Evolutionary conservation across 1,140 invertebrate genomes (phyloP), one percentile per base, ranked within the genome.

Genomic region (Pogonomyrmex barbatus): DNA sequence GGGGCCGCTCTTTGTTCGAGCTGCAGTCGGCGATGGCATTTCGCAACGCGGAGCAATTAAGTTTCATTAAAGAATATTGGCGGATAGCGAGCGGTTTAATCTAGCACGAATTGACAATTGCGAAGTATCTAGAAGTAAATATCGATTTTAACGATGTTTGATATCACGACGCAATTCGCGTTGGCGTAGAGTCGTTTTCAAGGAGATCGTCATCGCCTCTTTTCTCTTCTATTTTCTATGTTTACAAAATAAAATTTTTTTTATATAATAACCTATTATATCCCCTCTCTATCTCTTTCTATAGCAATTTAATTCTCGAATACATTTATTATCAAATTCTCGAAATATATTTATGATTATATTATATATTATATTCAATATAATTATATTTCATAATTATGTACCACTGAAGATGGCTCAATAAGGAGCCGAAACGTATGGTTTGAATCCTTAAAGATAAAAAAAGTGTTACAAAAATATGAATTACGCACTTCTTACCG

Each of bases 31-130:
- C 63, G 50, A 70, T 33, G 24, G 17, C 39, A 39, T 81, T 70
- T 58, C 63, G 14, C 45, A 81, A 70, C 78, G 24, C 39, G 36
- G 6, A 10, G 42, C 65, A 81, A 81, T 81, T 81, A 81, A 81
- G 63, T 33, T 33, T 70, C 79, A 50, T 83, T 73, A 75, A 83
- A 83, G 54, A 75, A 50, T 62, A 75, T 75, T 60, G 68, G 79
- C 79, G 68, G 42, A n/a, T 30, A 60, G 24, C 30, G 42, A 83
- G 54, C 79, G 42, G n/a, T 83, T 47, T 83, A 56, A 70, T 42
- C 30, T 24, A 70, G 36, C 52, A 39, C 68, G 67, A 42, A 9
- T 65, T 30, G 24, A 36, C 50, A 71, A 45, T 47, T 75, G 79
- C 79, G 12, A 75, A 60, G 79, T 62, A 73, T 73, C 54, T 60